Conservation (phyloP, 2,888 invertebrate genomes). For the Embidobia sp. region DNA sequence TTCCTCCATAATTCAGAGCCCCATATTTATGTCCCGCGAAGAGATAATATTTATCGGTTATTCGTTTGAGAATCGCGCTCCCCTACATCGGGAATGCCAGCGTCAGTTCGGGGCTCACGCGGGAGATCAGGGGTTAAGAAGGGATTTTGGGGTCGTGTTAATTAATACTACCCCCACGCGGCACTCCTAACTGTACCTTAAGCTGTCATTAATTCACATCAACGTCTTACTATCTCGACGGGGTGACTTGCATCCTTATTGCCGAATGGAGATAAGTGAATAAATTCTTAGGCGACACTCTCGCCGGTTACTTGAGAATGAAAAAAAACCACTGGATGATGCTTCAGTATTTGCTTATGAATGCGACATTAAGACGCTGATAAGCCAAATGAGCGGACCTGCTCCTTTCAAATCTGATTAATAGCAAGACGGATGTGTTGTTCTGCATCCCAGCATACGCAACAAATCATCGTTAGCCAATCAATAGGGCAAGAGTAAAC, state of each 20-base stretch:
- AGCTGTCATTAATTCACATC: slow-evolving; percentile 81
- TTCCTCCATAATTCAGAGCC: slow-evolving; percentile 46
- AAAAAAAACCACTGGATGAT: slow-evolving; percentile 13
- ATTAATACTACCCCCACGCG: slow-evolving; percentile 73
- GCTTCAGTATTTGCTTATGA: slow-evolving; percentile 40
- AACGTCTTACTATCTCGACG: slow-evolving; percentile 79
- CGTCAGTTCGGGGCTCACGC: slow-evolving; percentile 71
- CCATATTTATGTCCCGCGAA: slow-evolving; percentile 50
- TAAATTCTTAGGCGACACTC: slow-evolving; percentile 50
- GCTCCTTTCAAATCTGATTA: slow-evolving; percentile 34
- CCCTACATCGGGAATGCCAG: too few species aligned
- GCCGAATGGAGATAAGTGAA: slow-evolving; percentile 58
- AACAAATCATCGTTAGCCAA: slow-evolving; percentile 77
- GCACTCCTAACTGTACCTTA: slow-evolving; percentile 76
- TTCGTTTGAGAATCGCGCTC: slow-evolving; percentile 68
- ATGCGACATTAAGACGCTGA: slow-evolving; percentile 28
- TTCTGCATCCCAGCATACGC: slow-evolving; percentile 31
- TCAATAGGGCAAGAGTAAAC: slow-evolving; percentile 68
- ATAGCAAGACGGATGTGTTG: slow-evolving; percentile 35
- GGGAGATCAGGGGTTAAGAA: slow-evolving; percentile 79
- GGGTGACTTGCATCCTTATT: slow-evolving; percentile 78
- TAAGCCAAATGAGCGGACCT: slow-evolving; percentile 29
- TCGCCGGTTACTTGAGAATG: slow-evolving; percentile 13
- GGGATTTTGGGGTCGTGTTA: slow-evolving; percentile 80
- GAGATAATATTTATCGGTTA: slow-evolving; percentile 75